Evolutionary conservation across 1,140 invertebrate species (phyloP), one percentile per base, ranked within the genome.

Genomic region (Thalassaphorura encarpata): DNA sequence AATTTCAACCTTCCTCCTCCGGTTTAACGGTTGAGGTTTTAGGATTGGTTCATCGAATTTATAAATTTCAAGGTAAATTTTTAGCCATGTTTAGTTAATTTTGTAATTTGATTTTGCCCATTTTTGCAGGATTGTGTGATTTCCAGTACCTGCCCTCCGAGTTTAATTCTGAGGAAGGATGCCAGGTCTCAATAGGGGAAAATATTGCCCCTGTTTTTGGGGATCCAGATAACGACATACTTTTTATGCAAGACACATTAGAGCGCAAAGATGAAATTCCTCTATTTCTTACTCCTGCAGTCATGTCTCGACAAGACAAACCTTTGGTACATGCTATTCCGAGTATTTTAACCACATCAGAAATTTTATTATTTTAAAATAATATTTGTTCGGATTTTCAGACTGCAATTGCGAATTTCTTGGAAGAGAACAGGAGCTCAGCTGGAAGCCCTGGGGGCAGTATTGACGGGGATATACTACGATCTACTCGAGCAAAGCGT

Each of bases 131-230:
- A 67, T 72, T 94, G 55, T 84, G 81, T 71, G 92, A 97, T 72
- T 95, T 90, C 71, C 91, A 95, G 73, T 95, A 84, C 71, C 70
- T 95, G 41, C 89, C 92, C 23, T 75, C 90, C 60, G 68, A 72
- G 52, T 66, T 71, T 28, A n/a, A n/a, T n/a, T n/a, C n/a, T n/a
- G 61, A 49, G 26, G 27, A 71, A 66, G 66, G 69, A 60, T 62
- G 70, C 60, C 62, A 73, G 39, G 73, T 79, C 56, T 82, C 76
- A 66, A 74, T 84, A 16, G 78, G 85, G 62, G 76, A 84, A 23
- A 72, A 78, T 40, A 73, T 91, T 40, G 70, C 84, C 61, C 83
- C 86, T 28, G 60, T 69, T 29, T 55, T 69, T 52, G 52, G 58
- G 64, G 46, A 66, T 64, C 31, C 64, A 54, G 29, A 62, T 23